These are phyloP conservation scores for Enteromius trimaculatus DNA, from an alignment of 2,797 vertebrate genomes.

Conservation along the genomic window DNA sequence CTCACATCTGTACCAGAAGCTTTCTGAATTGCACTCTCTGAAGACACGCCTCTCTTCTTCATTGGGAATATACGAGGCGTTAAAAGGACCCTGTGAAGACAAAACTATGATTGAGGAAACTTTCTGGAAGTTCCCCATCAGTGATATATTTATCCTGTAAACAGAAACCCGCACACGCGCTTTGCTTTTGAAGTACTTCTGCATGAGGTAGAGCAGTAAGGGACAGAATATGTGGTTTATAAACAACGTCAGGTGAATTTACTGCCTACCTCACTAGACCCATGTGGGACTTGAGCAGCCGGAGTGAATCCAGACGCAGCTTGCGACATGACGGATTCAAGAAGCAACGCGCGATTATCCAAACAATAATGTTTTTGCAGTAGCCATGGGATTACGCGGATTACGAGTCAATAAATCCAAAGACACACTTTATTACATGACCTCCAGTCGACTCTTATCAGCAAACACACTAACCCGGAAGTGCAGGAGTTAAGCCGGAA, in stretches of 20 bases:
- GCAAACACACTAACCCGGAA: constrained; percentile 36
- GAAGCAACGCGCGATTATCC: neutral
- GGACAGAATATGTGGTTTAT: neutral
- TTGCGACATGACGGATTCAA: constrained; percentile 56
- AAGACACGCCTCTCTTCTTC: constrained; percentile 81
- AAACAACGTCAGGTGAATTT: constrained; percentile 15
- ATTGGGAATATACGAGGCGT: constrained; percentile 74
- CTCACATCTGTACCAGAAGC: constrained; percentile 84
- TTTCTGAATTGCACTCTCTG: constrained; percentile 80
- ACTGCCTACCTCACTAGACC: constrained; percentile 36
- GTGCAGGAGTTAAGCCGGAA: constrained; percentile 18
- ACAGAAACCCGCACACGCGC: neutral
- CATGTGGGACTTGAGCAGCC: constrained; percentile 42
- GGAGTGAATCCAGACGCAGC: constrained; percentile 54
- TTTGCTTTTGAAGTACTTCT: neutral
- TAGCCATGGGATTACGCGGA: neutral
- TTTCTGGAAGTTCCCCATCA: neutral
- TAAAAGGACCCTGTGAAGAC: constrained; percentile 67
- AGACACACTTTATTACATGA: constrained; percentile 29
- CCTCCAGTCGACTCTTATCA: constrained; percentile 42
- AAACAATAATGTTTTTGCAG: neutral
- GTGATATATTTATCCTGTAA: neutral
- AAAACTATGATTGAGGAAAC: neutral
- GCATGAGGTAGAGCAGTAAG: neutral
- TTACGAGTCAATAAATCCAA: neutral